These are phyloP conservation scores for Onychostoma macrolepis DNA, from an alignment of 2,113 vertebrate genomes.

Conservation along the genomic window DNA sequence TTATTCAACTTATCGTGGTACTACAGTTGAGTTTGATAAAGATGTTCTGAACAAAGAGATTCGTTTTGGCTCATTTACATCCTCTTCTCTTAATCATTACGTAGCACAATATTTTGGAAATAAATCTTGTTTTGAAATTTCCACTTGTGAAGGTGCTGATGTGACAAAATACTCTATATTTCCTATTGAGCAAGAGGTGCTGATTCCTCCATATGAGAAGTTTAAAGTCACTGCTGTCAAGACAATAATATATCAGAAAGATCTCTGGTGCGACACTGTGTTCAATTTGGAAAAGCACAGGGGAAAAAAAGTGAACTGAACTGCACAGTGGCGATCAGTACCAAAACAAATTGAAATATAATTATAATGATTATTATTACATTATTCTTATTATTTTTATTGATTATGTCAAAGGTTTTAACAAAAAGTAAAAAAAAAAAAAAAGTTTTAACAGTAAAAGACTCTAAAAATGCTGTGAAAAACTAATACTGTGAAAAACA, in stretches of 20 bases:
- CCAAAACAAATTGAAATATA: no score
- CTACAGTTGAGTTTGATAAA: not conserved
- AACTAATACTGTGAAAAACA: no score
- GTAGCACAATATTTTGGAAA: not conserved
- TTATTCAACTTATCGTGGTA: not conserved
- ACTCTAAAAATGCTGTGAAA: no score
- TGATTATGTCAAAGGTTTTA: no score
- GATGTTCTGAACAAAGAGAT: not conserved
- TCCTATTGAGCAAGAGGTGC: not conserved
- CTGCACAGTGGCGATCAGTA: no score
- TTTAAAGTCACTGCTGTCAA: not conserved
- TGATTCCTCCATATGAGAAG: conserved; percentile 10
- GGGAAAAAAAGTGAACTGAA: no score
- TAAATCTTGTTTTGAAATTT: not conserved
- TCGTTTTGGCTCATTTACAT: not conserved
- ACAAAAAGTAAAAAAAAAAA: no score
- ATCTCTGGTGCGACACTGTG: not conserved
- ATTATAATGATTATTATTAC: no score
- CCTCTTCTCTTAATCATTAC: not conserved
- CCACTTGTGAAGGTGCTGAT: not conserved
- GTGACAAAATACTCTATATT: not conserved
- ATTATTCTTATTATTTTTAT: no score
- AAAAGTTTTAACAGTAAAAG: no score
- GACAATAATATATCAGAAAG: not conserved
- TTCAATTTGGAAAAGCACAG: no score